Evolutionary conservation across 1,140 invertebrate genomes (phyloP).

Genomic region (Eriosoma lanigerum): DNA sequence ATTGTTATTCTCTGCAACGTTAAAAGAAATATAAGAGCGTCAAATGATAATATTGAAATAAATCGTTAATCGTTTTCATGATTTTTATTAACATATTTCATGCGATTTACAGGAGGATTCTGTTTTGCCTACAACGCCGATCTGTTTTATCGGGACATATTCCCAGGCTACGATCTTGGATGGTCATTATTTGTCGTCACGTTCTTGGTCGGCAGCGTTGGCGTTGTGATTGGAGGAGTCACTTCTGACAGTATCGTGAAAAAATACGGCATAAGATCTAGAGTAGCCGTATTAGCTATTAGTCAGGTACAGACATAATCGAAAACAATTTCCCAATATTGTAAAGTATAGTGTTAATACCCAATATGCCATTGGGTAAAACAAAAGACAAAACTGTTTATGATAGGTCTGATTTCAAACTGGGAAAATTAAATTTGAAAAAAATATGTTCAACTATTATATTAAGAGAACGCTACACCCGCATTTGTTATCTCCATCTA

Average conservation of each 20-base stretch:
- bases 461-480: no score
- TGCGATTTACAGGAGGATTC: slow-evolving; percentile 72
- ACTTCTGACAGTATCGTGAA: slow-evolving; percentile 87
- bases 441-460: no score
- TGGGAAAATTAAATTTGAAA: no score
- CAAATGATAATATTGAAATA: no score
- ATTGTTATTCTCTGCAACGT: no score
- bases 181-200: slow-evolving; percentile 86
- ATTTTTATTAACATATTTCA: no score
- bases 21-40: no score
- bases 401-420: no score
- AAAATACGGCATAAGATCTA: slow-evolving; percentile 80
- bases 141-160: slow-evolving; percentile 82
- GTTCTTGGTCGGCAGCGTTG: slow-evolving; percentile 81
- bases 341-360: no score
- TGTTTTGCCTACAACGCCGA: slow-evolving; percentile 88
- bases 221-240: slow-evolving; percentile 83
- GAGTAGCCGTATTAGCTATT: slow-evolving; percentile 78
- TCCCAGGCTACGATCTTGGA: slow-evolving; percentile 81
- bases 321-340: no score
- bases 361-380: neutral
- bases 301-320: slow-evolving; percentile 63
- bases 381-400: neutral
- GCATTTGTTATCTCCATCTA: no score
- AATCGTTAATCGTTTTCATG: no score